Base-by-base conservation (phyloP, 2,797 vertebrate genomes). In the Leptoclinus maculatus region DNA sequence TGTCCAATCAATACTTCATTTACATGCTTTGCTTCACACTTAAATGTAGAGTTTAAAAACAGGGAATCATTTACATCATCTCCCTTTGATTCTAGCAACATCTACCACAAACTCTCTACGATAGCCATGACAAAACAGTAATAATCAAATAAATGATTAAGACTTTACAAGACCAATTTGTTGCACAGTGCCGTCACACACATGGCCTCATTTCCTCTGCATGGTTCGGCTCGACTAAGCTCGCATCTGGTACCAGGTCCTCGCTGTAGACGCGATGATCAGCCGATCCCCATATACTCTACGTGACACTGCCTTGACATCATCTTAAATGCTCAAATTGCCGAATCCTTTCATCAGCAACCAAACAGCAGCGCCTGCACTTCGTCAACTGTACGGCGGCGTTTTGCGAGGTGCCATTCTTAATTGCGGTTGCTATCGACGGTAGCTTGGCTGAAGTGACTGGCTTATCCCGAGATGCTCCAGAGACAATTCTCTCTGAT, bases 1-100 rank as follows among this genome's bases (percentile, higher is more conserved):
- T 62, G 47, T 66, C 10, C 29, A 32, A 88, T 90, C 90, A 68
- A 84, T 89, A 86, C 39, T 66, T 82, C 2, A 85, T 82, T 79
- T 78, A 74, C 43, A 83, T 87, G 69, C 53, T 53, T 62, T 75
- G 59, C 66, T 81, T 80, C 47, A 72, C 7, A 58, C 43, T 67
- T 62, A 6, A 71, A 47, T 59, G 19, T 43, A 65, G 5, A 62
- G 21, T 23, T 23, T 23, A 62, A 57, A 47, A 76, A n/a, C 14
- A 39, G 29, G 14, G 2, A 17, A 29, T 16, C 2, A 45, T 27
- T n/a, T 11, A 16, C 5, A 49, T 43, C 8, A 23, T 45, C 9
- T 17, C 32, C n/a, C 43, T 43, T 53, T 43, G n/a, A 62, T 0
- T 43, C 16, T 3, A 62, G 16, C 38, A 60, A 53, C 21, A 54